A percentile compares a stretch with the other conserved stretches of the same genome.
These are phyloP conservation scores for Palloptera scutellata DNA, from an alignment of 2,888 invertebrate species.

Conservation along the genomic window DNA sequence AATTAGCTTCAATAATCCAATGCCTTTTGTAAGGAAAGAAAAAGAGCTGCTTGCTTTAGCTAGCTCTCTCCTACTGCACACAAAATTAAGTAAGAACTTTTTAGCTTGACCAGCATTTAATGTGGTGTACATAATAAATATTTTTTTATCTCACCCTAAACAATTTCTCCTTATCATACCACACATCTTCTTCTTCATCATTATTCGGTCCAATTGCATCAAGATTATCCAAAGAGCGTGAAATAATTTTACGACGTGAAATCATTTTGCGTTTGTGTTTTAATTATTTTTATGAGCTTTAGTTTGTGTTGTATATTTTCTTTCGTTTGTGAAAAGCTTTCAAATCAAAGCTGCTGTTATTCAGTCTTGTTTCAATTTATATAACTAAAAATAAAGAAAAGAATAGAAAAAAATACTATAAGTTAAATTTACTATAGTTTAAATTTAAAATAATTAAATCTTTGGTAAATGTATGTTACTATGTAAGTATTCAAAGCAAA, in stretches of 20 bases:
- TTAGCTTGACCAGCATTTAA: too few relatives aligned
- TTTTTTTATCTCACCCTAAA: slow-evolving; percentile 75
- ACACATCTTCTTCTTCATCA: slow-evolving; percentile 79
- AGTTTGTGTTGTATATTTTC: slow-evolving; percentile 16
- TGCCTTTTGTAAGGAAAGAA: neutral
- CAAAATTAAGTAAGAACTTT: neutral
- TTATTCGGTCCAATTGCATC: slow-evolving; percentile 77
- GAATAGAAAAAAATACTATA: slow-evolving; percentile 1
- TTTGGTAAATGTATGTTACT: too few relatives aligned
- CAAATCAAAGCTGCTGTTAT: slow-evolving; percentile 16
- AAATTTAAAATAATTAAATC: too few relatives aligned
- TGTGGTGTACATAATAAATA: neutral
- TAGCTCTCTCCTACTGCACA: too few relatives aligned
- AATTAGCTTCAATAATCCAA: too few relatives aligned
- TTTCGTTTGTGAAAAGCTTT: slow-evolving; percentile 8
- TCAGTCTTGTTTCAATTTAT: slow-evolving; percentile 18
- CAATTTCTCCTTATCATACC: slow-evolving; percentile 91
- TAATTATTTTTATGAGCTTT: slow-evolving; percentile 32
- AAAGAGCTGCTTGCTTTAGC: too few relatives aligned
- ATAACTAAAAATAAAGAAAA: slow-evolving; percentile 30
- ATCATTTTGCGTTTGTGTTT: slow-evolving; percentile 72
- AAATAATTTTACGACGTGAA: slow-evolving; percentile 87
- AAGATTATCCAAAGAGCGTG: slow-evolving; percentile 89
- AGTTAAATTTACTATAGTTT: neutral
- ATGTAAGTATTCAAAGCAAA: too few relatives aligned